A percentile compares a stretch with the other conserved stretches of the same genome.
These are phyloP conservation scores for Bombus affinis DNA, from an alignment of 1,140 invertebrate species.

Conservation along the genomic window DNA sequence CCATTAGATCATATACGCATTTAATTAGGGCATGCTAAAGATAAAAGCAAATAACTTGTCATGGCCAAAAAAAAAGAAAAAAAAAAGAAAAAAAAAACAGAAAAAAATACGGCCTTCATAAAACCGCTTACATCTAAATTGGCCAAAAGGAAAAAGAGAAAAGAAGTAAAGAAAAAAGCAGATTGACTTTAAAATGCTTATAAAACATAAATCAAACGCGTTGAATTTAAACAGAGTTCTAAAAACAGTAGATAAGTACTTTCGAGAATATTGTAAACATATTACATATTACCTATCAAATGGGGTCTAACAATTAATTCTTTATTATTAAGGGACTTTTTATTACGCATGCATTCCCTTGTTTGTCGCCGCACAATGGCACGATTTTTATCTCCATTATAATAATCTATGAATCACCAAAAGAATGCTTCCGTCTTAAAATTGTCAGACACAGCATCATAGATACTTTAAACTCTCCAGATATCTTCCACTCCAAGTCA, in stretches of 20 bases:
- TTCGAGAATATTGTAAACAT: constrained; percentile 80
- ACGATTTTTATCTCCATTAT: constrained; percentile 71
- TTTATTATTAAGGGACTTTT: constrained; percentile 78
- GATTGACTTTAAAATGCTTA: constrained; percentile 59
- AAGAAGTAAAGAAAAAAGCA: constrained; percentile 55
- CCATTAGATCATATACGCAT: constrained; percentile 12
- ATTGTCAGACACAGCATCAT: constrained; percentile 68
- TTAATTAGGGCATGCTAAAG: constrained; percentile 11
- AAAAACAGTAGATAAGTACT: constrained; percentile 82
- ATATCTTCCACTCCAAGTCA: constrained; percentile 62
- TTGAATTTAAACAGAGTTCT: constrained; percentile 78
- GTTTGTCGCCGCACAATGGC: constrained; percentile 78
- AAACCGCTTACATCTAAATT: constrained; percentile 63
- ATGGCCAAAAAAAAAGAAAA: constrained; percentile 52
- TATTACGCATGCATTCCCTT: constrained; percentile 75
- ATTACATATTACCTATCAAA: constrained; percentile 79
- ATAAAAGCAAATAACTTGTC: constrained; percentile 58
- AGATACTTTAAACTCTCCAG: constrained; percentile 65
- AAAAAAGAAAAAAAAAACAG: constrained; percentile 39
- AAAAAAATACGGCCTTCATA: constrained; percentile 55
- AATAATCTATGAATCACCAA: constrained; percentile 72
- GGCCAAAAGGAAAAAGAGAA: constrained; percentile 37
- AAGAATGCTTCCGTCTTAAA: constrained; percentile 60
- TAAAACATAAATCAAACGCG: constrained; percentile 61
- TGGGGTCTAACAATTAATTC: constrained; percentile 78